Percentiles rank a stretch among this genome's conserved stretches.
phyloP scores from a whole-genome alignment of 2,797 vertebrate species.

The Chaetodon trifasciatus region DNA sequence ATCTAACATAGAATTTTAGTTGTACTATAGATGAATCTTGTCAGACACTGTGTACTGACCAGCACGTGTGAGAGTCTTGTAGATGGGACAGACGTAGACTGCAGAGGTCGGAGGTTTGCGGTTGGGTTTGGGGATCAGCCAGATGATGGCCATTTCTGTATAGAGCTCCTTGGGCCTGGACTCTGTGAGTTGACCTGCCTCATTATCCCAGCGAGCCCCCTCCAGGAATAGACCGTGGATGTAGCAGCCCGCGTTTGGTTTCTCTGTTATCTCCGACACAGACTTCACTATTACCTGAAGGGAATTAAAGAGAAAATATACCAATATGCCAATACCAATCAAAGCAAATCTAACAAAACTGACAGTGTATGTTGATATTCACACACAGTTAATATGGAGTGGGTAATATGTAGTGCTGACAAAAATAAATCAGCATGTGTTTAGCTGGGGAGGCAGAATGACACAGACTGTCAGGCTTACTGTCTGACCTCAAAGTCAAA shows the following conservation, averaged over 20 bases:
- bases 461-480: neutral
- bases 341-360: neutral
- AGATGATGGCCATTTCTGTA: conserved; percentile 91
- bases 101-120: conserved; percentile 79
- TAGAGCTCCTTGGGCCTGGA: conserved; percentile 92
- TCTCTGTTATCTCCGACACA: conserved; percentile 74
- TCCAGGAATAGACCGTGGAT: conserved; percentile 93
- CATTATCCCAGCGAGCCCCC: conserved; percentile 90
- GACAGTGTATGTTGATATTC: neutral
- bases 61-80: conserved; percentile 92
- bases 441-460: neutral
- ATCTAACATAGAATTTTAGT: neutral
- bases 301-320: neutral
- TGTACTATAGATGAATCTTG: conserved; percentile 1
- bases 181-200: conserved; percentile 76
- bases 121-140: conserved; percentile 88
- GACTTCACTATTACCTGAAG: conserved; percentile 86
- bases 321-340: neutral
- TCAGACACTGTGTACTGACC: conserved; percentile 78
- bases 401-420: neutral
- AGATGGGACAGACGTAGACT: conserved; percentile 92
- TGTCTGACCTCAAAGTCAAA: conserved; percentile 90
- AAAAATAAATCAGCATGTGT: neutral
- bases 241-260: conserved; percentile 88
- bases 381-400: neutral